Evolutionary conservation across 30 jellyfish, hydroid and myxozoan species (phyloP), one percentile per base, ranked within the genome.

Genomic region (Morbakka virulenta): DNA sequence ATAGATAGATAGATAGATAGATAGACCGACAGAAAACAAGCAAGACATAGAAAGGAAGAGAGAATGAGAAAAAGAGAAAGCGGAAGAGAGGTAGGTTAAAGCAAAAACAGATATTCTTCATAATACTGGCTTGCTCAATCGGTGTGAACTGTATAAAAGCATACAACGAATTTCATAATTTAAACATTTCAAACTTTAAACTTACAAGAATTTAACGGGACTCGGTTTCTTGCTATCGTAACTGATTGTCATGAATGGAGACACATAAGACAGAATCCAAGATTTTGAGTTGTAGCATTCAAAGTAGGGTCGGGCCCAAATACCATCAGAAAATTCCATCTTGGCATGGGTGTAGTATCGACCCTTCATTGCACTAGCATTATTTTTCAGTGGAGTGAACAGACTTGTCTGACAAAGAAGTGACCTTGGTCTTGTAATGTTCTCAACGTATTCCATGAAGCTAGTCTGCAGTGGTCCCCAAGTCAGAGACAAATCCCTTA

Each of bases 301-400:
- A 50, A 83, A 83, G 34, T 83, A 75, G 12, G 95, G 95, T 22
- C 95, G 49, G 3, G 87, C 83, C 95, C 95, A 83, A 32, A 83
- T 32, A 6, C 95, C 88, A 50, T 83, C 95, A 32, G 49, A 53
- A 63, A 52, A 65, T 30, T 83, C 95, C 1, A 67, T 71, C 6
- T 61, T 50, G n/a, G 95, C 83, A 64, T 83, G 95, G 3, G 83
- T 75, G 28, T 69, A 69, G 48, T 83, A 80, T 31, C 88, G 72
- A 27, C 64, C 49, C 30, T 20, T 28, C 1, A 31, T 50, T 29
- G 67, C 76, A 23, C 81, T 66, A 0, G 87, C 22, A 24, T 72
- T 63, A n/a, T 82, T 82, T 47, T 63, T 69, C 25, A 80, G 65
- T 30, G 94, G 94, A 28, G 67, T 72, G 62, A 83, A 65, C 26